phyloP scores from a whole-genome alignment of 1,140 invertebrate genomes.

The Charaxes varanes region DNA sequence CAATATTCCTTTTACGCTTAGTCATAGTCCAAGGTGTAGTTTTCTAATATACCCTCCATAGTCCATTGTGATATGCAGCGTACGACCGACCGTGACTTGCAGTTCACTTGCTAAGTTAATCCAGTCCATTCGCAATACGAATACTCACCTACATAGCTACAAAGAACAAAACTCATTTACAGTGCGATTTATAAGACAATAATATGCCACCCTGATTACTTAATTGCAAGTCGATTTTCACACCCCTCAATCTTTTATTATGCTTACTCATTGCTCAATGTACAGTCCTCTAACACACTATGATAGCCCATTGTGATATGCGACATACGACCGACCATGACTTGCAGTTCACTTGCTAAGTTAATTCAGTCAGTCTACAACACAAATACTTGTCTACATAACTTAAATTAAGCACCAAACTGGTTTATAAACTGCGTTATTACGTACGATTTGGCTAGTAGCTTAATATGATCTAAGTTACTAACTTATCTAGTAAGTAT shows the following conservation, averaged over 20 bases:
- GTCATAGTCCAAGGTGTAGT: constrained; percentile 35
- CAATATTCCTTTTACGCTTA: no score
- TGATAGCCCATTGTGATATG: constrained; percentile 50
- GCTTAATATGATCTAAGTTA: constrained; percentile 13
- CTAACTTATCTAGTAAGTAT: no score
- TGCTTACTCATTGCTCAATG: constrained; percentile 37
- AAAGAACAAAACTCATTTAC: no score
- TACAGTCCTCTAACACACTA: constrained; percentile 41
- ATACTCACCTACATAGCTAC: no score
- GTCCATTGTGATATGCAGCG: constrained; percentile 53
- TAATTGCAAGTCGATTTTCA: no score
- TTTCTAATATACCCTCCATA: constrained; percentile 40
- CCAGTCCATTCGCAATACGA: no score
- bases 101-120: no score
- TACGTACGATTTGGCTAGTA: constrained; percentile 13
- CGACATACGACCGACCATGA: constrained; percentile 55
- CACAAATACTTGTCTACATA: constrained; percentile 27
- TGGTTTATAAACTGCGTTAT: constrained; percentile 9
- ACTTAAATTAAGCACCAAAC: constrained; percentile 31
- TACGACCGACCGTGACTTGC: no score
- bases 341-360: constrained; percentile 51
- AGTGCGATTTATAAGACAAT: no score
- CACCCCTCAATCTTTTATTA: no score
- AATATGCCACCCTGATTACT: no score
- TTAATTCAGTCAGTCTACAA: constrained; percentile 51